phyloP scores from a whole-genome alignment of 2,113 vertebrate genomes.

The Ardeotis arabs region DNA sequence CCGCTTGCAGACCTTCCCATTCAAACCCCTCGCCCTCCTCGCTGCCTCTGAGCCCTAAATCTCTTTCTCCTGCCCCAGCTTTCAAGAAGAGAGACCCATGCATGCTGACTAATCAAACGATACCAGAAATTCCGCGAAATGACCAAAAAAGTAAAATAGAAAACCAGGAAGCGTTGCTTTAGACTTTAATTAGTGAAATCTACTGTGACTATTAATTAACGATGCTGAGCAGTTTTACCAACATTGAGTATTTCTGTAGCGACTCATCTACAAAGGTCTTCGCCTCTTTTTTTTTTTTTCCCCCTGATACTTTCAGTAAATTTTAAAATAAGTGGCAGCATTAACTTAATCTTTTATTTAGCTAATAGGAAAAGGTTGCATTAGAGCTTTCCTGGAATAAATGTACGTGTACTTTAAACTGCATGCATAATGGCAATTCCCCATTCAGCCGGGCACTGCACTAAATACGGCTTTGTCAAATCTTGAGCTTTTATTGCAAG shows the following conservation, averaged over 20 bases:
- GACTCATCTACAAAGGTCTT: neutral
- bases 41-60: neutral
- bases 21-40: neutral
- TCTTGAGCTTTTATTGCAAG: neutral
- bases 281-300: fast-evolving
- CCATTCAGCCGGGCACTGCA: neutral
- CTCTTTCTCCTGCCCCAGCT: neutral
- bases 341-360: slow-evolving; percentile 49
- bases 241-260: neutral
- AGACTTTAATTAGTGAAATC: neutral
- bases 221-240: neutral
- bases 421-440: neutral
- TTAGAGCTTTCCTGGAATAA: slow-evolving; percentile 56
- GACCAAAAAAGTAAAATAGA: neutral
- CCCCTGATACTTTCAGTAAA: neutral
- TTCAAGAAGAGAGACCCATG: neutral
- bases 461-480: slow-evolving; percentile 4
- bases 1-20: neutral
- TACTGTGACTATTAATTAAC: neutral
- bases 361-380: slow-evolving; percentile 23
- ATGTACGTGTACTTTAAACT: slow-evolving; percentile 17
- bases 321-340: slow-evolving; percentile 11
- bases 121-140: neutral
- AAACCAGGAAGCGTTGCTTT: neutral
- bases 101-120: neutral